Evolutionary conservation across 2,888 invertebrate species (phyloP).

Genomic region (Synanthedon myopaeformis): DNA sequence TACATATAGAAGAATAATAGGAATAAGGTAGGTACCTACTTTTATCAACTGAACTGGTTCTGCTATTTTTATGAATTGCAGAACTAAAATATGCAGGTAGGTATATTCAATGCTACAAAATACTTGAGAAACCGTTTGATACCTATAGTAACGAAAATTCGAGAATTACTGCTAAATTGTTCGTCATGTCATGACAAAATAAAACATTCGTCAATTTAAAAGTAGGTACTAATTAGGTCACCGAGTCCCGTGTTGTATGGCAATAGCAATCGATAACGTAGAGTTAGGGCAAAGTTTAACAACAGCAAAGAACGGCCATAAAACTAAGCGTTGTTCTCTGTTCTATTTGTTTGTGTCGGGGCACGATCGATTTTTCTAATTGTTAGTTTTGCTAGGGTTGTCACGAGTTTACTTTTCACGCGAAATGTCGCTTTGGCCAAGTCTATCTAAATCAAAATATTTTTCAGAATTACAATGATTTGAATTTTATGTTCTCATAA

Average conservation of each 20-base stretch:
- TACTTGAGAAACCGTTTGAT: too few relatives aligned
- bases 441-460: too few relatives aligned
- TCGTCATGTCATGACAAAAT: background rate
- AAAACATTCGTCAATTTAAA: conserved; percentile 28
- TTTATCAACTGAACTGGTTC: too few relatives aligned
- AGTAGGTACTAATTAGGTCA: conserved; percentile 63
- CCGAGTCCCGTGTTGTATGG: conserved; percentile 36
- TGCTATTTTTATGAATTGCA: too few relatives aligned
- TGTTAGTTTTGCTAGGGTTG: background rate
- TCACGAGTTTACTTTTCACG: too few relatives aligned
- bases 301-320: conserved; percentile 38
- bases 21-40: too few relatives aligned
- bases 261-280: conserved; percentile 37
- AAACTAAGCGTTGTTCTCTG: conserved; percentile 37
- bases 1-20: too few relatives aligned
- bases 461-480: too few relatives aligned
- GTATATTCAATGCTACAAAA: too few relatives aligned
- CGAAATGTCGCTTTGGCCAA: too few relatives aligned
- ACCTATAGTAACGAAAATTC: background rate
- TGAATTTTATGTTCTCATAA: too few relatives aligned
- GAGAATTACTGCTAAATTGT: background rate
- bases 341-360: conserved; percentile 28
- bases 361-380: conserved; percentile 32
- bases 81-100: too few relatives aligned
- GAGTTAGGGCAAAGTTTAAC: conserved; percentile 35